Base-by-base conservation (phyloP, 92 coral and sea anemone species). In the Porites divaricata region DNA sequence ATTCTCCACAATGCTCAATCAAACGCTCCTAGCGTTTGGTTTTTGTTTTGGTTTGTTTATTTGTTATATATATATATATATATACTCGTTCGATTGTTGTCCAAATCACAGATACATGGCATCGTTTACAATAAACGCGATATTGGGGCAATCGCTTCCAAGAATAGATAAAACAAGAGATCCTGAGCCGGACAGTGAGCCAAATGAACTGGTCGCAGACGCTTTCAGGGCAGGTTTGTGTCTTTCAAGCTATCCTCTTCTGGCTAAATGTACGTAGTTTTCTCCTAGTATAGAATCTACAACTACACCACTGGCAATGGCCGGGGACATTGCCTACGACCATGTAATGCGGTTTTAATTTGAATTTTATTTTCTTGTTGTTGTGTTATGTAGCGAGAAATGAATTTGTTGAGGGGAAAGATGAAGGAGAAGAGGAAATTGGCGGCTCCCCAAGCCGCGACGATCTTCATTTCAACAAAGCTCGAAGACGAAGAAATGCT, bases 401-500 rank as follows among this genome's bases (percentile, higher is more conserved):
- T 12, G 68, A 75, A 24, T 65, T 75, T 65, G 74, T 28, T 25
- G 75, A 24, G 56, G 71, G 49, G 22, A 26, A 84, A 35, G 82
- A 54, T 11, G 58, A 28, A 28, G 4, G 41, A 28, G 41, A 48
- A 19, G 82, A 72, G 12, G 66, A 63, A 74, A 52, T 54, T 58
- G 22, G 19, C n/a, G 86, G 84, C 35, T 76, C 88, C 15, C 66
- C 69, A 28, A 73, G 89, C 76, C 89, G 87, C 75, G 93, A 90
- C 16, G 88, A 90, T 7, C 85, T 86, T 58, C 93, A 93, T 70
- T 84, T 89, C 76, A 95, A 81, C 91, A 97, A 97, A 64, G 87
- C 93, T 22, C 95, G 99, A 64, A 79, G 99, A 69, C 69, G 97
- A 52, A 81, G 99, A 88, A 97, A 98, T 16, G 98, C 99, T 11